A percentile compares a stretch with the other conserved stretches of the same genome.
phyloP scores from a whole-genome alignment of 2,113 vertebrate species.

The Periophthalmus modestus region DNA sequence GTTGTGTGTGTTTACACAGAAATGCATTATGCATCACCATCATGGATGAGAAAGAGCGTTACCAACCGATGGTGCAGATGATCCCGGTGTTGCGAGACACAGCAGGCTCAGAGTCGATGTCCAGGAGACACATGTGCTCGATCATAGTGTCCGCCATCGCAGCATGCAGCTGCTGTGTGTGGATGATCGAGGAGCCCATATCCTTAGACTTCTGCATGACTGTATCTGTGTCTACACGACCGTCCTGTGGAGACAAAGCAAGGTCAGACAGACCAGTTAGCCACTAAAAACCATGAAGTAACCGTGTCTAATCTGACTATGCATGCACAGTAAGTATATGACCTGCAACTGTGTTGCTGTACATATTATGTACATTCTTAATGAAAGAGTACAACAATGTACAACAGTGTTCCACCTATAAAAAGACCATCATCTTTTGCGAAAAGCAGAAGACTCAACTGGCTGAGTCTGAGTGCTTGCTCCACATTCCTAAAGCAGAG shows the following conservation, averaged over 20 bases:
- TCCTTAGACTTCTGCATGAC: constrained; percentile 83
- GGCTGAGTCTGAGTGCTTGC: constrained; percentile 26
- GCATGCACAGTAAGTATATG: background rate
- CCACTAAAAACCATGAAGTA: background rate
- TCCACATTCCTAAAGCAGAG: constrained; percentile 41
- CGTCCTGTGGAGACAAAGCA: constrained; percentile 44
- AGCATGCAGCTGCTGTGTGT: constrained; percentile 91
- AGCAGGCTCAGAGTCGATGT: constrained; percentile 92
- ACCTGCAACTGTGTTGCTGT: background rate
- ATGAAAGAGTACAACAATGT: background rate
- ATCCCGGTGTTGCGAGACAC: constrained; percentile 95
- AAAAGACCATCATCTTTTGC: background rate
- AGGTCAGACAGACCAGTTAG: background rate
- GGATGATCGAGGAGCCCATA: constrained; percentile 82
- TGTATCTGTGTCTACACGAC: constrained; percentile 57
- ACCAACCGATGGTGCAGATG: constrained; percentile 95
- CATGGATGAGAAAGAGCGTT: background rate
- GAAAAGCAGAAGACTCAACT: constrained; percentile 26
- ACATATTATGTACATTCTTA: background rate
- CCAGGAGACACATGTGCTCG: constrained; percentile 96
- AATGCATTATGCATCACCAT: constrained; percentile 7
- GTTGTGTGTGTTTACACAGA: background rate
- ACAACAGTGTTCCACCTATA: background rate
- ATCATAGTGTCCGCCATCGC: constrained; percentile 93
- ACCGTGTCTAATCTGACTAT: background rate